phyloP scores from a whole-genome alignment of 2,888 invertebrate genomes.

The Athalia cordata region DNA sequence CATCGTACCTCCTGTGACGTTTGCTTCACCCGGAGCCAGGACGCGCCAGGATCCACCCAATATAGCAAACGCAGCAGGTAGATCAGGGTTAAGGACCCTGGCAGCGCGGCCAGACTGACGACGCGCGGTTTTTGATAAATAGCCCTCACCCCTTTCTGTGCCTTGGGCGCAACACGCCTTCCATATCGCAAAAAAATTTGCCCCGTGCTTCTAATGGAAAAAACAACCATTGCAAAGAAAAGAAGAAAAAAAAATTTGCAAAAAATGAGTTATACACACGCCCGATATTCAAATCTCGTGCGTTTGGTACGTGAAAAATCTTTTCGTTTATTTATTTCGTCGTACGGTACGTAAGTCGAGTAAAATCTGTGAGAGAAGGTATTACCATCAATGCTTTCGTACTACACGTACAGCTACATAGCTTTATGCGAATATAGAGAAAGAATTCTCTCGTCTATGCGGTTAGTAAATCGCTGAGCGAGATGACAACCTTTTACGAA shows the following conservation, averaged over 20 bases:
- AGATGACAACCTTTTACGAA: not conserved
- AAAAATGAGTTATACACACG: not conserved
- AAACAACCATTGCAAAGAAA: no score
- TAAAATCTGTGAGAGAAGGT: not conserved
- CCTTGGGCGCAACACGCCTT: not conserved
- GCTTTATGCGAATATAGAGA: not conserved
- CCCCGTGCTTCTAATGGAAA: no score
- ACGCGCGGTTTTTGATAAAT: constrained; percentile 20
- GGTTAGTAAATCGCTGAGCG: not conserved
- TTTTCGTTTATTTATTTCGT: constrained; percentile 4
- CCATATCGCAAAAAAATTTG: not conserved
- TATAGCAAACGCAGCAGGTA: constrained; percentile 13
- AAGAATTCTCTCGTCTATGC: not conserved
- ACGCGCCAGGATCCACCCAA: constrained; percentile 30
- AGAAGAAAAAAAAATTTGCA: constrained; percentile 3
- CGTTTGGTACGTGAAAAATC: constrained; percentile 11
- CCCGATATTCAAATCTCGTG: not conserved
- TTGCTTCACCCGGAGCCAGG: constrained; percentile 30
- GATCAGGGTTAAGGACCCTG: constrained; percentile 43
- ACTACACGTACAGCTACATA: not conserved
- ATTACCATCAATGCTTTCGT: not conserved
- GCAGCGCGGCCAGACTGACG: not conserved
- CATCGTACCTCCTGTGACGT: no score
- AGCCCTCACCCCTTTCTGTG: constrained; percentile 20
- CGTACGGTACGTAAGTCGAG: no score